Evolutionary conservation across 2,797 vertebrate genomes (phyloP), one percentile per base, ranked within the genome.

Genomic region (Oreonectes daqikongensis): DNA sequence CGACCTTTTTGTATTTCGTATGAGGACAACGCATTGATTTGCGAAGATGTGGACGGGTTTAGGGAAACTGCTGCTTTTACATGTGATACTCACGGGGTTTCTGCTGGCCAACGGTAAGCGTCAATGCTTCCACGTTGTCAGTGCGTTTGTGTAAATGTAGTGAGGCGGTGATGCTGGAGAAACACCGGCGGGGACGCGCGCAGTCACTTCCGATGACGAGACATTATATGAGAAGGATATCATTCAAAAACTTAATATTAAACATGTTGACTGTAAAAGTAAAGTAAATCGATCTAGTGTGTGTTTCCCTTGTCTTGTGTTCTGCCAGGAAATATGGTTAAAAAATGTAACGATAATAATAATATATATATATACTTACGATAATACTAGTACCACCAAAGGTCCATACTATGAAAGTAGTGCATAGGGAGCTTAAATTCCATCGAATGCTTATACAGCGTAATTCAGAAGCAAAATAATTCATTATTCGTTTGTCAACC

Each of bases 11-110:
- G 14, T 64, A 64, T 73, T 81, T 82, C 81, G 79, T 79, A 87
- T 82, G 88, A 85, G 79, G 86, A 72, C 83, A 81, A 72, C 76
- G 81, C 69, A 78, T 42, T 78, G 50, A 87, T 87, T 89, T 84
- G 84, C 89, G 87, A 93, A 87, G 85, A 94, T 94, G 93, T 91
- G 91, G 92, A 87, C 89, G 26, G 85, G 90, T 80, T 80, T 91
- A 78, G 87, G 90, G 26, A 92, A 90, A 85, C 89, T 94, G 8
- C 78, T 93, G 84, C 87, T 94, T 2, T 82, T 94, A 38, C 90
- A 92, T 87, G 78, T 92, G 85, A 82, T 94, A 52, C 87, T 94
- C 72, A 72, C 85, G 89, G 90, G 92, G 88, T 84, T 91, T 79
- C 86, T 85, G 8, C 73, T 81, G 83, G 85, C 84, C 18, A 80